phyloP scores from a whole-genome alignment of 2,797 vertebrate species.

The Acanthurus leucopareius region DNA sequence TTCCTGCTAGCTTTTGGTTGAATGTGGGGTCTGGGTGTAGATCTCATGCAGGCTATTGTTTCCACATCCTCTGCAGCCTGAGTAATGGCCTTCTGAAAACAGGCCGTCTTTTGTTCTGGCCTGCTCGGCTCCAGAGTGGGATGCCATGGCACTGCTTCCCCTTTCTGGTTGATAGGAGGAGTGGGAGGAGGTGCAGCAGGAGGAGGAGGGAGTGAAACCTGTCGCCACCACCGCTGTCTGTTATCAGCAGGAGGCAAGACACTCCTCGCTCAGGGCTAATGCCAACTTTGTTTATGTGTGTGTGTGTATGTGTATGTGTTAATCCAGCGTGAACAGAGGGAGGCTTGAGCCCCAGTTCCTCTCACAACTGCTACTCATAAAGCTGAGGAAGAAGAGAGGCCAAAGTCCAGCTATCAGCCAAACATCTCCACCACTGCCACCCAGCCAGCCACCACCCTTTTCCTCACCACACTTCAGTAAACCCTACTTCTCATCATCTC shows the following conservation, averaged over 20 bases:
- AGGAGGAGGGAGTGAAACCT: conserved; percentile 71
- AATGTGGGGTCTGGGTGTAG: conserved; percentile 82
- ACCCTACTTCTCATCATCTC: conserved; percentile 79
- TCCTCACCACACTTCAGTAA: conserved; percentile 72
- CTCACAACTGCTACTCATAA: conserved; percentile 71
- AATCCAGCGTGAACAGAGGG: conserved; percentile 69
- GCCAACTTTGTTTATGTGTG: conserved; percentile 37
- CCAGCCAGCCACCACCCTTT: conserved; percentile 63
- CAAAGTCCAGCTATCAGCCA: conserved; percentile 67
- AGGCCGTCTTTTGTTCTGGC: conserved; percentile 83
- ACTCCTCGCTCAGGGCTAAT: conserved; percentile 49
- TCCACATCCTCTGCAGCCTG: conserved; percentile 84
- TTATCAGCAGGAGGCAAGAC: conserved; percentile 69
- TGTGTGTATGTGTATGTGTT: conserved; percentile 49
- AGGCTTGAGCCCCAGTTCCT: conserved; percentile 68
- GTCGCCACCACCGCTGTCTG: conserved; percentile 73
- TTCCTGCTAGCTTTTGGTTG: conserved; percentile 80
- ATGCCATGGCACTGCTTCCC: conserved; percentile 80
- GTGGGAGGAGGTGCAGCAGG: conserved; percentile 63
- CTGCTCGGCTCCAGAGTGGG: conserved; percentile 77
- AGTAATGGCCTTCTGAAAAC: conserved; percentile 85
- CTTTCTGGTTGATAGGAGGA: conserved; percentile 74
- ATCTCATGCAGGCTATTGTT: conserved; percentile 84
- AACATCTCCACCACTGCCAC: conserved; percentile 59
- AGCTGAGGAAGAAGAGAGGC: conserved; percentile 48